phyloP scores from a whole-genome alignment of 2,113 vertebrate species.

The Melanerpes formicivorus region DNA sequence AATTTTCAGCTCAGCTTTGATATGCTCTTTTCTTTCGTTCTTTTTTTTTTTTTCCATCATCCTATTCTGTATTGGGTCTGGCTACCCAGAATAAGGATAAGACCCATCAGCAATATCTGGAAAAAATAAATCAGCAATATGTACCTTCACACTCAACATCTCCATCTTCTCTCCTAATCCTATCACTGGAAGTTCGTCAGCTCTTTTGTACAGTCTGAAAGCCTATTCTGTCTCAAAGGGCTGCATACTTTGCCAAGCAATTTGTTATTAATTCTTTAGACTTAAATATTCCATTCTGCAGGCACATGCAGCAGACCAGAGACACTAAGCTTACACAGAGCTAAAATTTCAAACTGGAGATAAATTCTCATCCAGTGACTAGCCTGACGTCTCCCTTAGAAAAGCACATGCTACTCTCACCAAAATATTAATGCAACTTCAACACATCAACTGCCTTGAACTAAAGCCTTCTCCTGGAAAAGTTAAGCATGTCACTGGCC shows the following conservation, averaged over 20 bases:
- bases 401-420: not conserved
- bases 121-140: not conserved
- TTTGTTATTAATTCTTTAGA: not conserved
- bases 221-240: not conserved
- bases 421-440: not conserved
- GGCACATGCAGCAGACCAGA: not conserved
- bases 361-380: not conserved
- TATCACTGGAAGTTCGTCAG: not conserved
- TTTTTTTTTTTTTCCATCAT: not conserved
- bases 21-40: not conserved
- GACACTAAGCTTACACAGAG: not conserved
- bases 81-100: not conserved
- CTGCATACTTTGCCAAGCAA: not conserved
- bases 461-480: constrained; percentile 25
- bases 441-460: not conserved
- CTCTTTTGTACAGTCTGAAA: not conserved
- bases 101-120: not conserved
- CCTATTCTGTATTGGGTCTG: not conserved
- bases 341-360: not conserved
- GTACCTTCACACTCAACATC: not conserved
- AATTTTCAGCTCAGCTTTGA: not conserved
- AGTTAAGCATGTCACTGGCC: not conserved
- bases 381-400: not conserved
- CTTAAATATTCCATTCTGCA: not conserved
- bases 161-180: not conserved